Evolutionary conservation across 2,113 vertebrate genomes (phyloP).

Genomic region (Pomatostomus ruficeps): DNA sequence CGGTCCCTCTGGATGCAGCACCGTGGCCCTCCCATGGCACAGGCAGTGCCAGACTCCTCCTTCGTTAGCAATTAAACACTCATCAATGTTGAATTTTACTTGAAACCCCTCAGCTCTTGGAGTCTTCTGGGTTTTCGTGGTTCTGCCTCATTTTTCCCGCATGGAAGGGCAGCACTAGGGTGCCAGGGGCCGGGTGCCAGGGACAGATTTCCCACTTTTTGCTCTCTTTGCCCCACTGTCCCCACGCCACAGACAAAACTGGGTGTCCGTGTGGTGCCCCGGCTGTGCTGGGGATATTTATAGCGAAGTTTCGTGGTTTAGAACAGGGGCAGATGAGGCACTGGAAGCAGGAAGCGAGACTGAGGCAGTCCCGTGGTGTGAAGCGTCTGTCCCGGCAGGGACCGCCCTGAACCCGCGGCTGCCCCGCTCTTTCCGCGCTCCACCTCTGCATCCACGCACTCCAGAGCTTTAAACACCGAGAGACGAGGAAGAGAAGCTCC

Average conservation of each 20-base stretch:
- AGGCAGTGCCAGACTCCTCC: not conserved
- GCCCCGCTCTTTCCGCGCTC: accelerated
- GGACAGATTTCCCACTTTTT: not conserved
- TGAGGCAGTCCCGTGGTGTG: accelerated
- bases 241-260: accelerated
- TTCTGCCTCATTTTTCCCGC: accelerated
- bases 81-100: not conserved
- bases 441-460: accelerated
- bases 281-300: not conserved
- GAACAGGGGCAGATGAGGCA: not conserved
- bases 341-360: not conserved
- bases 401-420: not conserved
- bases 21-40: accelerated
- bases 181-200: accelerated
- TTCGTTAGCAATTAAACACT: not conserved
- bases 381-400: not conserved
- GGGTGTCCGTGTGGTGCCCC: accelerated
- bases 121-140: accelerated
- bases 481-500: not conserved
- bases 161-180: accelerated
- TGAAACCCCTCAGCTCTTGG: not conserved
- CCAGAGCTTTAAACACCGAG: not conserved
- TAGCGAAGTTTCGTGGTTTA: not conserved
- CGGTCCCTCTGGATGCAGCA: not conserved
- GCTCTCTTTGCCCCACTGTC: not conserved